These are phyloP conservation scores for Theretra japonica DNA, from an alignment of 2,888 invertebrate species.

Conservation along the genomic window DNA sequence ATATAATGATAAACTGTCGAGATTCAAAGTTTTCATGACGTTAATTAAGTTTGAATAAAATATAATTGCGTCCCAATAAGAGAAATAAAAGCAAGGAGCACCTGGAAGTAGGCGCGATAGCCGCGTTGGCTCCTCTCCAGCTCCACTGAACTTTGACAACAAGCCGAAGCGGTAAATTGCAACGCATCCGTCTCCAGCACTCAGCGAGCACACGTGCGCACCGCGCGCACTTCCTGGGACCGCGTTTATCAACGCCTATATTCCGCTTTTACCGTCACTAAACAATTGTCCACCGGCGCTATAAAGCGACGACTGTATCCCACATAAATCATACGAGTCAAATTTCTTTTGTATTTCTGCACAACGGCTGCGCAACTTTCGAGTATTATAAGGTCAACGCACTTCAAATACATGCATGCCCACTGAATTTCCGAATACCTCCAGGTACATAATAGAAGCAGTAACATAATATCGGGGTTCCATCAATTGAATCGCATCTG, in stretches of 20 bases:
- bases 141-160: constrained; percentile 83
- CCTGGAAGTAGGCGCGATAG: constrained; percentile 75
- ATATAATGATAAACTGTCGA: background rate
- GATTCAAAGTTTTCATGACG: constrained; percentile 17
- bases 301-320: constrained; percentile 19
- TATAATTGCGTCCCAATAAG: constrained; percentile 50
- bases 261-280: background rate
- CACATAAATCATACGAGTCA: constrained; percentile 29
- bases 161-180: constrained; percentile 65
- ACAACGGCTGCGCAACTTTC: constrained; percentile 43
- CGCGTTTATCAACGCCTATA: constrained; percentile 30
- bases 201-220: constrained; percentile 37
- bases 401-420: constrained; percentile 60
- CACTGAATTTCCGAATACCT: constrained; percentile 60
- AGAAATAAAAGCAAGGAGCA: constrained; percentile 59
- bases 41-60: constrained; percentile 50
- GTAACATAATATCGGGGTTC: constrained; percentile 57
- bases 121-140: constrained; percentile 77
- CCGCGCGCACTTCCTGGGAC: constrained; percentile 34
- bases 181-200: constrained; percentile 55
- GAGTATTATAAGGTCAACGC: constrained; percentile 60
- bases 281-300: constrained; percentile 11
- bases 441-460: constrained; percentile 61
- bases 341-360: constrained; percentile 36
- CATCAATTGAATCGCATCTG: constrained; percentile 47